Percentiles rank a stretch among this genome's conserved stretches.
Evolutionary conservation across 2,888 invertebrate species (phyloP).

Genomic region (Ischnus inquisitorius): DNA sequence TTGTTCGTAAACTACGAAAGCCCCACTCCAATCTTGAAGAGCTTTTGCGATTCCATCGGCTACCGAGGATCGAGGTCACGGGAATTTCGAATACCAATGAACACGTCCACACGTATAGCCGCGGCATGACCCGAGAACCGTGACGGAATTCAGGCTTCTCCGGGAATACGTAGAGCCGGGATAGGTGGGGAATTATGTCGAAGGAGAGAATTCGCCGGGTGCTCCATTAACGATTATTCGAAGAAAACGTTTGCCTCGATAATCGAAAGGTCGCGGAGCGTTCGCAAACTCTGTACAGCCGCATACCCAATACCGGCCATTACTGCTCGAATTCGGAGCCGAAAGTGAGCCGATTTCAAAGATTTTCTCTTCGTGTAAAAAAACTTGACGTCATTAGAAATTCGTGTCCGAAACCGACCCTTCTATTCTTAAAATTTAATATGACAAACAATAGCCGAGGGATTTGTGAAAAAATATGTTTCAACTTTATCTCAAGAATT

Average conservation of each 20-base stretch:
- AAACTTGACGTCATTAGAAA: no score
- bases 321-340: not conserved
- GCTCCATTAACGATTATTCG: constrained; percentile 67
- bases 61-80: constrained; percentile 63
- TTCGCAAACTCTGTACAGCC: not conserved
- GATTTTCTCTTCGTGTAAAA: no score
- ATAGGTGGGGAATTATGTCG: constrained; percentile 34
- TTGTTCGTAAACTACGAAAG: constrained; percentile 32
- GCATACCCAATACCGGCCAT: not conserved
- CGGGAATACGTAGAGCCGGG: constrained; percentile 48
- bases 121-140: constrained; percentile 29
- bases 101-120: constrained; percentile 31
- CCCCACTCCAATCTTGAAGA: constrained; percentile 61
- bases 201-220: constrained; percentile 48
- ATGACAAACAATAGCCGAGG: no score
- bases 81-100: constrained; percentile 69
- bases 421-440: no score
- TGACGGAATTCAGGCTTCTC: constrained; percentile 62
- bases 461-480: no score
- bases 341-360: no score
- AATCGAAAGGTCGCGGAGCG: constrained; percentile 29
- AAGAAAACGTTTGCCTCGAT: constrained; percentile 41
- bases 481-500: no score
- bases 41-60: constrained; percentile 60
- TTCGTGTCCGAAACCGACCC: no score